Conservation (phyloP, 2,888 invertebrate genomes). For the Mimas tiliae region DNA sequence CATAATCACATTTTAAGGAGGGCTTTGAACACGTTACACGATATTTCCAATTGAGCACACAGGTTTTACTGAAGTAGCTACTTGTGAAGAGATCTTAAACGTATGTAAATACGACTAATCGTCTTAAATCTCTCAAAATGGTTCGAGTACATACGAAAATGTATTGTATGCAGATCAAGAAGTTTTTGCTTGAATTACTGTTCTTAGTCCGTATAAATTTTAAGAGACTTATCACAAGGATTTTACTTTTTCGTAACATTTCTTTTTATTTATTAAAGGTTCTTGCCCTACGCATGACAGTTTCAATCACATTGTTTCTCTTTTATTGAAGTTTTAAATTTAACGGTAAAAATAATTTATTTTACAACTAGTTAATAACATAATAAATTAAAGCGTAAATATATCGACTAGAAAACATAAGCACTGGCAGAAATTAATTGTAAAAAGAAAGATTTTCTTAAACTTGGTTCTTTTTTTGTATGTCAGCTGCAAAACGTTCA, state of each 20-base stretch:
- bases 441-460: background rate
- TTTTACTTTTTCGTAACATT: background rate
- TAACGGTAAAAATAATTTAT: too few species aligned
- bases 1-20: constrained; percentile 12
- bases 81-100: background rate
- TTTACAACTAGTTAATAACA: background rate
- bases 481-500: too few species aligned
- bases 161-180: background rate
- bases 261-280: background rate
- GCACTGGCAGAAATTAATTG: background rate
- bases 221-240: background rate
- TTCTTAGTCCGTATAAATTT: background rate
- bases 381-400: background rate
- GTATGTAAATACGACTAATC: background rate
- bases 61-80: constrained; percentile 1
- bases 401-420: background rate
- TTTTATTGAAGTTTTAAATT: too few species aligned
- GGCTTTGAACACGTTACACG: constrained; percentile 8
- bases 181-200: background rate
- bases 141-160: background rate
- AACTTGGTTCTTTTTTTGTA: background rate
- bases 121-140: background rate
- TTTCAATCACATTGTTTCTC: too few species aligned
- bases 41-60: constrained; percentile 17
- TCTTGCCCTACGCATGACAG: too few species aligned